Evolutionary conservation across 2,113 vertebrate genomes (phyloP).

Genomic region (Bettongia penicillata): DNA sequence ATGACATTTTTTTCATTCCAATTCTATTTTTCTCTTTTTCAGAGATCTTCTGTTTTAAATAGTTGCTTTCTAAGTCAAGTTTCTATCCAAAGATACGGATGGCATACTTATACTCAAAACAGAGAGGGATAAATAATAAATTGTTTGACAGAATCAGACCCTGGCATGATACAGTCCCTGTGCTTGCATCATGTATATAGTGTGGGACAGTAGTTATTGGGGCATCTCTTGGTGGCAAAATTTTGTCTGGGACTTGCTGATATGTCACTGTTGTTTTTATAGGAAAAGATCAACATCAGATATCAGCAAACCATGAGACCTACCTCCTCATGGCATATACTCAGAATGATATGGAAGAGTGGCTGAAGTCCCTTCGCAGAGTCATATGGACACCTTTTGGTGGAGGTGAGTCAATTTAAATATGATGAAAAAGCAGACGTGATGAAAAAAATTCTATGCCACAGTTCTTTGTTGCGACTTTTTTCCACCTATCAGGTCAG

Average conservation of each 20-base stretch:
- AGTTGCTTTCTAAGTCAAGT: neutral
- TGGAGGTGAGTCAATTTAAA: constrained; percentile 90
- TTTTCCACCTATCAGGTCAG: neutral
- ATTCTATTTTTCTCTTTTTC: neutral
- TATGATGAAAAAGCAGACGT: neutral
- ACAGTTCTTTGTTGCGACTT: neutral
- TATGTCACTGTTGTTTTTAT: constrained; percentile 72
- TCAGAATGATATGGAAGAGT: constrained; percentile 99
- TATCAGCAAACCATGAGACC: constrained; percentile 99
- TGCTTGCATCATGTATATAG: neutral
- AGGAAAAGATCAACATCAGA: constrained; percentile 97
- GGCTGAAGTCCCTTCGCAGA: constrained; percentile 97
- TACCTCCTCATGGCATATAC: constrained; percentile 99
- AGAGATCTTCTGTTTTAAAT: neutral
- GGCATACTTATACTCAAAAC: neutral
- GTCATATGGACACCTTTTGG: constrained; percentile 99
- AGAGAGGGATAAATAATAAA: constrained; percentile 12
- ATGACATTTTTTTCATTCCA: neutral
- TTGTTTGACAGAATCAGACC: neutral
- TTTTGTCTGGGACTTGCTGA: constrained; percentile 50
- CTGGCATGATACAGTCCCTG: neutral
- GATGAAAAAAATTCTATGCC: neutral
- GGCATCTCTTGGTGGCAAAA: neutral
- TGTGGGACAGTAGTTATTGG: neutral
- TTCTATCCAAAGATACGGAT: neutral